Base-by-base conservation (phyloP, 2,888 invertebrate genomes). In the Athetis lepigone region DNA sequence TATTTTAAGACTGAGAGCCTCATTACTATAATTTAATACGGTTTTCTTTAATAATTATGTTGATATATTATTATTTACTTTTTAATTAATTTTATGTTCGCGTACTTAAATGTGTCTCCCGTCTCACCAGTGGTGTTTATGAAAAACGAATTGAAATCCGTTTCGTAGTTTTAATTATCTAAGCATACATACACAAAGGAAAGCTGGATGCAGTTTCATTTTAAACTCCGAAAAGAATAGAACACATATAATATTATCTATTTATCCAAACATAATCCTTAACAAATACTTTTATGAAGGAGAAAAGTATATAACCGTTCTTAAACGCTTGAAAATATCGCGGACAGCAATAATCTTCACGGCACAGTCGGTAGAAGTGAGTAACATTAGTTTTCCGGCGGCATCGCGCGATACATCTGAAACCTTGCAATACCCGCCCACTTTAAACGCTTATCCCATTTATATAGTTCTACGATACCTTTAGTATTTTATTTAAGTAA, bases 401-500 rank as follows among this genome's bases (percentile, higher is more conserved):
- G 46, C 50, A 46, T 23, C 57, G 40, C 52, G 23, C 70, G 56
- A 59, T 70, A 61, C 60, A 61, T 63, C 46, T 65, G 49, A 33
- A 57, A 61, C 37, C 59, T 51, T 21, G 27, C 29, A 29, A 40
- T 49, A 42, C 16, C 11, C 54, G 25, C 55, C 56, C 50, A 50
- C 59, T 75, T 61, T 66, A 69, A 61, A 63, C 47, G 67, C 50
- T 67, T 72, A 59, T 70, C 63, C 55, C 57, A 65, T 57, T 71
- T 49, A 55, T 71, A 61, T 66, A 55, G 47, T 54, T 57, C 42
- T 47, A 27, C 39, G 18, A 57, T 56, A 74, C 25, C 42, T 61
- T 57, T 74, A 8, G 51, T 67, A 59, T 77, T 79, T 76, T 68
- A 59, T 75, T 72, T 62, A 47, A 65, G 62, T 54, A 25, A 63